Evolutionary conservation across 2,113 vertebrate genomes (phyloP), one percentile per base, ranked within the genome.

Genomic region (Procavia capensis): DNA sequence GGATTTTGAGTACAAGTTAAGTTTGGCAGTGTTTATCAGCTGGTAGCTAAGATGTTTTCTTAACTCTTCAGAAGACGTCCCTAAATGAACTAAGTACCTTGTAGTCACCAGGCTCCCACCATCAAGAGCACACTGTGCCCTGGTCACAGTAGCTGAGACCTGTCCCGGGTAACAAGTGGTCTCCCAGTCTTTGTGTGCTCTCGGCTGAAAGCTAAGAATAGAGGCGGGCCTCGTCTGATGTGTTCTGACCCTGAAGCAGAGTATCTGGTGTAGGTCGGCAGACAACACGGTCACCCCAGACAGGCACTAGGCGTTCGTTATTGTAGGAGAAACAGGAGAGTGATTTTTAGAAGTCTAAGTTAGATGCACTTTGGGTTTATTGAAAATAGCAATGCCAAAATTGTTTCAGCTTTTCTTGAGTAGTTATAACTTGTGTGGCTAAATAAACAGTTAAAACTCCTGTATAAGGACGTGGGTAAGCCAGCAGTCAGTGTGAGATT

Each of bases 21-120:
- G 75, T 90, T 92, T 92, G n/a, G 27, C 90, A 89, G 29, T 85
- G 41, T 20, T 54, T 94, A 75, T 57, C 34, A 93, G 91, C 83
- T 93, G 86, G 36, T 64, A 64, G 13, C 16, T 74, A 43, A 85
- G 61, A 78, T 82, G 14, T 92, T 86, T 93, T 54, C 70, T 93
- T 88, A 90, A n/a, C 45, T 36, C 31, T 92, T 92, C 66, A 93
- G 61, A 70, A 66, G 59, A 78, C 70, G 34, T 94, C 85, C 50
- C 31, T 82, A 68, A 85, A 45, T 93, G 24, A 94, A 93, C 36
- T 68, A 79, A 91, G 76, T 78, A 24, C 57, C 25, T 63, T 82
- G 14, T 34, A 89, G 66, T 50, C n/a, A 43, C 50, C 45, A 93
- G 72, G 54, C 6, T 13, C 6, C 54, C 1, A 34, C 9, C 9